phyloP scores from a whole-genome alignment of 2,797 vertebrate species.

The Melanotaenia trifasciata region DNA sequence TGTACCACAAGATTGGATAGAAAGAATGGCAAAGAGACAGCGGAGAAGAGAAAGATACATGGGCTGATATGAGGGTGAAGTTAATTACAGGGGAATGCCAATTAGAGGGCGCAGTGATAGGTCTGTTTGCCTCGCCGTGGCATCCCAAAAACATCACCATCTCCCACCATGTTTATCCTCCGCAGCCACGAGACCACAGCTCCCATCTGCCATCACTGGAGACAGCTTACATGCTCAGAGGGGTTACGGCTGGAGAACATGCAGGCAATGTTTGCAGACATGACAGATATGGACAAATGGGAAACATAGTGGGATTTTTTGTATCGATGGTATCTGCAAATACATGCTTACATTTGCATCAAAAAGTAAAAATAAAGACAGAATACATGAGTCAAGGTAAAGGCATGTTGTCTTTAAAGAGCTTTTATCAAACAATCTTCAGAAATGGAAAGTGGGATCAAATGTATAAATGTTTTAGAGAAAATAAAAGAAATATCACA shows the following conservation, averaged over 20 bases:
- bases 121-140: constrained; percentile 74
- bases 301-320: constrained; percentile 31
- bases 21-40: constrained; percentile 69
- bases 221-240: constrained; percentile 61
- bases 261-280: constrained; percentile 59
- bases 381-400: constrained; percentile 39
- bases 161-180: constrained; percentile 78
- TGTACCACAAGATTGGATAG: constrained; percentile 74
- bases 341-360: constrained; percentile 7
- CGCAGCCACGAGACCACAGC: constrained; percentile 72
- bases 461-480: constrained; percentile 62
- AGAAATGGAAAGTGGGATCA: constrained; percentile 53
- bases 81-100: constrained; percentile 73
- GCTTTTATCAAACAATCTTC: constrained; percentile 65
- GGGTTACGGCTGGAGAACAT: constrained; percentile 62
- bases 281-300: constrained; percentile 46
- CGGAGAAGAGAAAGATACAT: constrained; percentile 56
- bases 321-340: constrained; percentile 22
- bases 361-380: constrained; percentile 32
- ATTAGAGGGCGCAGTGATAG: constrained; percentile 75
- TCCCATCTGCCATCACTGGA: constrained; percentile 74
- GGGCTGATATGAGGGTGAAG: constrained; percentile 64
- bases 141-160: constrained; percentile 77
- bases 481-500: constrained; percentile 61
- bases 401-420: constrained; percentile 76